Base-by-base conservation (phyloP, 2,888 invertebrate genomes). In the Agelastica alni region DNA sequence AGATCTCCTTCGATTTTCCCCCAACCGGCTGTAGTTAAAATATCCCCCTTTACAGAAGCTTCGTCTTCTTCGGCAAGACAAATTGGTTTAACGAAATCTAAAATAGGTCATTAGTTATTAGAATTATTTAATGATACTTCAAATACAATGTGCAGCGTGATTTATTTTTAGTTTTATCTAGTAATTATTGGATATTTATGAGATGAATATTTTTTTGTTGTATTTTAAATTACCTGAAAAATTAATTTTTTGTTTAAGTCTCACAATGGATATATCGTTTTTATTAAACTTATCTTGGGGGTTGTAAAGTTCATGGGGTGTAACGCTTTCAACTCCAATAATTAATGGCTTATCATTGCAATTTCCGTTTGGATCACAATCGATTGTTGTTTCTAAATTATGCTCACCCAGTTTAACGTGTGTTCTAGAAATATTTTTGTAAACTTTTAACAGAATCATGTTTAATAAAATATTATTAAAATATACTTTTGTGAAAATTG, bases 191-290 rank as follows among this genome's bases (percentile, higher is more conserved):
- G n/a, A n/a, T n/a, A n/a, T n/a, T n/a, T n/a, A n/a, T n/a, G n/a
- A n/a, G n/a, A n/a, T n/a, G n/a, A n/a, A n/a, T n/a, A n/a, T n/a
- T n/a, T n/a, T n/a, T n/a, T n/a, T n/a, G n/a, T n/a, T n/a, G n/a
- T n/a, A n/a, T n/a, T n/a, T n/a, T n/a, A n/a, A n/a, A n/a, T 63
- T 66, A 83, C 83, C 77, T 34, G 78, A 72, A 62, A 74, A 81
- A 28, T 7, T 14, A 18, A 53, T 18, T 3, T 7, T 9, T 14
- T 47, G 32, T 7, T 79, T 71, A 14, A 85, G 69, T 54, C 80
- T 75, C 1, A 83, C 73, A 6, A 88, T 65, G n/a, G 73, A 75
- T 34, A 76, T 73, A 51, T 76, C 76, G 52, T 74, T 51, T 26
- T 64, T 59, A 51, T 69, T 62, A 39, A 66, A 58, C 3, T 45